A percentile compares a stretch with the other conserved stretches of the same genome.
Evolutionary conservation across 2,113 vertebrate species (phyloP).

Genomic region (Nipponia nippon): DNA sequence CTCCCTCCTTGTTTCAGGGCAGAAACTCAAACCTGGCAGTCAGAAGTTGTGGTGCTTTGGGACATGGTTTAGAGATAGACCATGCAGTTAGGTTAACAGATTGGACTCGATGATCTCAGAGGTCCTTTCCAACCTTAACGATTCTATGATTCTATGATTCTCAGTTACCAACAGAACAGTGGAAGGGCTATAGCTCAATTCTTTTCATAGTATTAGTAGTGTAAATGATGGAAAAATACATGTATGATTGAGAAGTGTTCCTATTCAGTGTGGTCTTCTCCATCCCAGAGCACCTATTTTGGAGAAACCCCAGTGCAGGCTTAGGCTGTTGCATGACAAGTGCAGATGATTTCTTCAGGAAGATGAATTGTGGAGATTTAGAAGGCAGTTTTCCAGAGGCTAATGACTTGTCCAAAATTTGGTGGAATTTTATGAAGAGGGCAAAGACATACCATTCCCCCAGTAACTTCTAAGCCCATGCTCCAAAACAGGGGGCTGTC

Average conservation of each 20-base stretch:
- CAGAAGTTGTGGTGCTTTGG: background rate
- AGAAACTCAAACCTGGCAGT: background rate
- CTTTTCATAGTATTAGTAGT: background rate
- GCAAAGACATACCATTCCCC: background rate
- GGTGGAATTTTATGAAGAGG: background rate
- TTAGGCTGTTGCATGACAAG: background rate
- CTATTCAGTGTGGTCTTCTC: background rate
- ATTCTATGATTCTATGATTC: too few species aligned
- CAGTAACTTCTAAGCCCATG: background rate
- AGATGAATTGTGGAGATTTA: background rate
- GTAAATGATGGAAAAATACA: background rate
- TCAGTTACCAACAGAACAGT: fast-evolving
- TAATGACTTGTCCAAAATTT: background rate
- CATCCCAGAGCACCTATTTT: background rate
- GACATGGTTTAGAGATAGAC: too few species aligned
- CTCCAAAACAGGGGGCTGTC: background rate
- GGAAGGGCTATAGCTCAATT: background rate
- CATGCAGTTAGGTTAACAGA: too few species aligned
- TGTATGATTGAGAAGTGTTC: background rate
- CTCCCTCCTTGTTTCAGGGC: background rate
- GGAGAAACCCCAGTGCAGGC: background rate
- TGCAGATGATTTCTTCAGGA: background rate
- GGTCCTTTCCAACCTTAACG: too few species aligned
- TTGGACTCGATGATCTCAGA: too few species aligned
- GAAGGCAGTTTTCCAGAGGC: background rate